Evolutionary conservation across 37 sponge, comb jelly and placozoan species (phyloP), one percentile per base, ranked within the genome.

Genomic region (Chondrosia reniformis): DNA sequence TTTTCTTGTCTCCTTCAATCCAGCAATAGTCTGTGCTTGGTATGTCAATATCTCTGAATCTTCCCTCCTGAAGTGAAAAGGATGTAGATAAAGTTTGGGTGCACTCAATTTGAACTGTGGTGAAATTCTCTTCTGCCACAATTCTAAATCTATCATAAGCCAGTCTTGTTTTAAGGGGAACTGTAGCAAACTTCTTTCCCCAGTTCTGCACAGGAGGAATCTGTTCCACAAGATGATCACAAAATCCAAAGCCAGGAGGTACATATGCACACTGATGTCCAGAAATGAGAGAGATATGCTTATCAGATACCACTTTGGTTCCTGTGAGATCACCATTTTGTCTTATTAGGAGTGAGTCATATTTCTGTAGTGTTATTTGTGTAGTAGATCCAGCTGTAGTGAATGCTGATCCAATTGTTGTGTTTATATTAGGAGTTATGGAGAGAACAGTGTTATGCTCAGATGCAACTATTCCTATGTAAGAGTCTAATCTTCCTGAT

Each of bases 171-270:
- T 22, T 4, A 21, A 85, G 49, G 25, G 90, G 78, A 21, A 75
- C 85, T 27, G 66, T 55, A 0, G 85, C 44, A 45, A 85, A 84
- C n/a, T 25, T 3, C 4, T 17, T 81, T 17, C 90, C 90, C 90
- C 90, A 89, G 17, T 75, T 78, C 2, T 55, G 59, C 58, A 83
- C 85, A 43, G 85, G 85, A 7, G 85, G 85, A 32, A 89, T 22
- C 66, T 84, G 85, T 42, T 89, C 85, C 55, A 77, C 71, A 3
- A 84, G 4, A 30, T 73, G 65, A 46, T 89, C 90, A 89, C 90
- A 89, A 2, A 76, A 45, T 17, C 24, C 24, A 25, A 37, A 33
- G 67, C 42, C 40, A 33, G 33, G 0, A 46, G 83, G 83, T 12
- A 80, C 55, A 42, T 67, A 7, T 3, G 76, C 46, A 76, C 81